A percentile compares a stretch with the other conserved stretches of the same genome.
These are phyloP conservation scores for Dicyrtomina minuta DNA, from an alignment of 2,888 invertebrate species.

Conservation along the genomic window DNA sequence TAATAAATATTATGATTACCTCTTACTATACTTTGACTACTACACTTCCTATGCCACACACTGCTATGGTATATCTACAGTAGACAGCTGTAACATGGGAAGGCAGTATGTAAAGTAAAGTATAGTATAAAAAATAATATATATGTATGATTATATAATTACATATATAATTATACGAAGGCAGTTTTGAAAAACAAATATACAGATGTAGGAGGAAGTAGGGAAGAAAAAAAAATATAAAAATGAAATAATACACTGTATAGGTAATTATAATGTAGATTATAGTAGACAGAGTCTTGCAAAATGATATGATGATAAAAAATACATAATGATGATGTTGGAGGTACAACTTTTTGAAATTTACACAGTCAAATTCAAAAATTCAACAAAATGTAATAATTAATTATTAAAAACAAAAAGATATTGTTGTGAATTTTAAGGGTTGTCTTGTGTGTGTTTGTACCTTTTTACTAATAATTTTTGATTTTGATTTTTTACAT, in stretches of 20 bases:
- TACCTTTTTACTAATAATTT: neutral
- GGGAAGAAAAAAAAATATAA: neutral
- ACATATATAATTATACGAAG: neutral
- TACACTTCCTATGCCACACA: no score
- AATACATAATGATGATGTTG: no score
- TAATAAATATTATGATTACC: neutral
- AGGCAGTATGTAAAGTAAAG: no score
- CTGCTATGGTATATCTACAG: no score
- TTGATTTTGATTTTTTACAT: neutral
- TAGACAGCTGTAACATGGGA: no score
- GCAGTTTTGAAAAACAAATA: neutral
- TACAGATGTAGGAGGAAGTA: neutral
- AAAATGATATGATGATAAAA: slow-evolving; percentile 12
- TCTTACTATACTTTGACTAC: neutral
- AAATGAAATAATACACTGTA: neutral
- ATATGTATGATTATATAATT: neutral
- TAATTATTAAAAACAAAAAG: slow-evolving; percentile 18
- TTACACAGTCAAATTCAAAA: slow-evolving; percentile 7
- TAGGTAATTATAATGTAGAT: neutral
- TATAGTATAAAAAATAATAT: neutral
- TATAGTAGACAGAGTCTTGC: neutral
- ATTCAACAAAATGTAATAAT: neutral
- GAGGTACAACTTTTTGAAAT: slow-evolving; percentile 32
- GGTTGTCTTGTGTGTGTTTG: neutral
- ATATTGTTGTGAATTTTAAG: slow-evolving; percentile 32